These are phyloP conservation scores for Mustelus asterias DNA, from an alignment of 2,113 vertebrate species.

Conservation along the genomic window DNA sequence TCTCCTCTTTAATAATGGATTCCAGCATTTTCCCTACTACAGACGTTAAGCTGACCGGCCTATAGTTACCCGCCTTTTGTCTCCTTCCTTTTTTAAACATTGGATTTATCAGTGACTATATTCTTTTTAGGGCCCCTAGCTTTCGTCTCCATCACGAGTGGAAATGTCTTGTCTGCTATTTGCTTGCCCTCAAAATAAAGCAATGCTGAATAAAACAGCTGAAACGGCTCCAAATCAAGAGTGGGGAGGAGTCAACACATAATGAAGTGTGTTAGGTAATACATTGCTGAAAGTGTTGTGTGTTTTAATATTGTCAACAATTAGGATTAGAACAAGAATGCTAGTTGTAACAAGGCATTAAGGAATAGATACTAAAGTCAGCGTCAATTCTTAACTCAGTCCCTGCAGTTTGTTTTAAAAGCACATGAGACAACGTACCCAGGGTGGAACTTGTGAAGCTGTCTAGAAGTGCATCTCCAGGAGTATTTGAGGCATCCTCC, in stretches of 20 bases:
- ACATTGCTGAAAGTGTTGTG: not conserved
- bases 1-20: too few relatives aligned
- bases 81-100: too few relatives aligned
- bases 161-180: not conserved
- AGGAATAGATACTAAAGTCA: not conserved
- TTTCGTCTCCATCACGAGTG: not conserved
- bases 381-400: not conserved
- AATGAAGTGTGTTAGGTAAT: not conserved
- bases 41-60: too few relatives aligned
- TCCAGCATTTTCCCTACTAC: too few relatives aligned
- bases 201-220: not conserved
- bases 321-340: not conserved
- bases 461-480: constrained; percentile 51
- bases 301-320: not conserved
- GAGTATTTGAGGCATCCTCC: constrained; percentile 63
- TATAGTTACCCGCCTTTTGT: too few relatives aligned
- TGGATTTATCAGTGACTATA: not conserved
- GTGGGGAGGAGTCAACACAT: not conserved
- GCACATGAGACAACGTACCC: constrained; percentile 55
- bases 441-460: constrained; percentile 66
- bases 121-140: not conserved
- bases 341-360: not conserved
- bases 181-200: not conserved
- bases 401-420: not conserved
- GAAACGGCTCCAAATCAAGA: not conserved